Evolutionary conservation across 1,140 invertebrate genomes (phyloP).

Genomic region (Zaprionus africanus): DNA sequence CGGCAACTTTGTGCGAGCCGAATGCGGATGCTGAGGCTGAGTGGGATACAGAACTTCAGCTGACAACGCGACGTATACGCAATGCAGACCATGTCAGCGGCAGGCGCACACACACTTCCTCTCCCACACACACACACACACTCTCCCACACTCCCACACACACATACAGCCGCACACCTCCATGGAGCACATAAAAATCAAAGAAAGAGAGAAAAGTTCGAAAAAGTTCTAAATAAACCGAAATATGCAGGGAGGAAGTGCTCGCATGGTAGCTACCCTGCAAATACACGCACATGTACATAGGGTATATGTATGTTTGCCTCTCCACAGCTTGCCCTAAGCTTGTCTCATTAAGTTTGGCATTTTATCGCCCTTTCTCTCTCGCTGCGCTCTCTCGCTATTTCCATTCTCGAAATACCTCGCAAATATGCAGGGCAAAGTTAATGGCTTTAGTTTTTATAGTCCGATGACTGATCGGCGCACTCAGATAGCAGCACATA

Average conservation of each 20-base stretch:
- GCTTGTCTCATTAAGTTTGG: not conserved
- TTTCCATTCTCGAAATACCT: not conserved
- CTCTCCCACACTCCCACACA: not conserved
- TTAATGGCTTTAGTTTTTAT: slow-evolving; percentile 26
- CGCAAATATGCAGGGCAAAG: slow-evolving; percentile 4
- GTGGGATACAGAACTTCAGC: slow-evolving; percentile 13
- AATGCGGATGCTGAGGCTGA: not conserved
- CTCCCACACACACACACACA: not conserved
- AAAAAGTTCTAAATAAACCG: not conserved
- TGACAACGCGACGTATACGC: slow-evolving; percentile 18
- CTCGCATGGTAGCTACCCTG: not conserved
- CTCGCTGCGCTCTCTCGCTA: not conserved
- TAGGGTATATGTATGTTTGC: not conserved
- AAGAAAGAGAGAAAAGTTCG: not conserved
- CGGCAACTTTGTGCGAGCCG: slow-evolving; percentile 13
- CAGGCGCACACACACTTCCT: slow-evolving; percentile 6
- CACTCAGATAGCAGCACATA: slow-evolving; percentile 23
- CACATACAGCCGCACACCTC: not conserved
- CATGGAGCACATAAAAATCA: not conserved
- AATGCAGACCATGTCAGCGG: slow-evolving; percentile 9
- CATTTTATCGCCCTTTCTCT: not conserved
- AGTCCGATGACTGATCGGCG: slow-evolving; percentile 6
- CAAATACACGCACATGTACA: not conserved
- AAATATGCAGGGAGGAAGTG: not conserved
- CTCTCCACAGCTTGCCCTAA: not conserved